Evolutionary conservation across 1,140 invertebrate species (phyloP).

Genomic region (Chironomus striatipennis): DNA sequence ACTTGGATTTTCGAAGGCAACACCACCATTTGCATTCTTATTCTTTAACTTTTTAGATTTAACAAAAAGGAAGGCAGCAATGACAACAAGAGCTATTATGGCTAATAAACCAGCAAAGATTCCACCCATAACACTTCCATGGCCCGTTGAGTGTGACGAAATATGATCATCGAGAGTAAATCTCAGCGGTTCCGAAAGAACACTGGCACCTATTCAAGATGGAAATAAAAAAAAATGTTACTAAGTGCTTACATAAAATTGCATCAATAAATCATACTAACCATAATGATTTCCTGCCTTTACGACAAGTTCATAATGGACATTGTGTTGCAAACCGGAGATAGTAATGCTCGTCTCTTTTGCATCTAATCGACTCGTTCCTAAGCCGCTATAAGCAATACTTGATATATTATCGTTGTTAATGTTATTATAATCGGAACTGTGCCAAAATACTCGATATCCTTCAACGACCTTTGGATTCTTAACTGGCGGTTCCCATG

Average conservation of each 20-base stretch:
- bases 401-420: slow-evolving; percentile 30
- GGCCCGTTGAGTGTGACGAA: slow-evolving; percentile 42
- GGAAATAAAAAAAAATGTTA: neutral
- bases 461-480: slow-evolving; percentile 74
- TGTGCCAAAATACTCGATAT: slow-evolving; percentile 61
- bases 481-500: slow-evolving; percentile 69
- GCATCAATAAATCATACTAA: slow-evolving; percentile 28
- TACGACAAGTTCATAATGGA: slow-evolving; percentile 66
- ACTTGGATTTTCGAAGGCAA: slow-evolving; percentile 78
- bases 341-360: slow-evolving; percentile 58
- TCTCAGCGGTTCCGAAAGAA: slow-evolving; percentile 57
- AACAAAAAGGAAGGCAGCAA: slow-evolving; percentile 55
- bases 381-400: slow-evolving; percentile 30
- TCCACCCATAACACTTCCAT: slow-evolving; percentile 55
- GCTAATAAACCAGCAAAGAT: slow-evolving; percentile 57
- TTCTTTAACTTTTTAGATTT: slow-evolving; percentile 50
- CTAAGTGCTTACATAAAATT: neutral
- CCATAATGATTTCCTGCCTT: slow-evolving; percentile 69
- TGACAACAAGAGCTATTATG: slow-evolving; percentile 44
- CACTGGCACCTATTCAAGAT: slow-evolving; percentile 54
- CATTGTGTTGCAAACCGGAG: slow-evolving; percentile 57
- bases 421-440: slow-evolving; percentile 35
- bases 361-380: slow-evolving; percentile 60
- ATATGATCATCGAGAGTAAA: slow-evolving; percentile 64
- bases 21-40: slow-evolving; percentile 48